phyloP scores from a whole-genome alignment of 2,888 invertebrate species.

The Copidosoma aretas region DNA sequence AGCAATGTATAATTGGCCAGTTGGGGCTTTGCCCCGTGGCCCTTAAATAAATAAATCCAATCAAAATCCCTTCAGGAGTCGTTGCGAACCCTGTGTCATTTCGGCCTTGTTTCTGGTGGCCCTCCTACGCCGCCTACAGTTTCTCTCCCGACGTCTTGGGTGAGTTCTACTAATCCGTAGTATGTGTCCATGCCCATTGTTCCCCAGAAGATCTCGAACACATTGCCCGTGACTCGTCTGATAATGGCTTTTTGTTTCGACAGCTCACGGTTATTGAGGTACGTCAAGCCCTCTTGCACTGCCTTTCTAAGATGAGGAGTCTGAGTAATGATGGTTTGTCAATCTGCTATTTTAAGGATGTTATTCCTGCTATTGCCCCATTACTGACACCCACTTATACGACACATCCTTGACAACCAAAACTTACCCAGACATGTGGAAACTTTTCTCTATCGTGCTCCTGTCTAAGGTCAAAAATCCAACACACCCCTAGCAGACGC shows the following conservation, averaged over 20 bases:
- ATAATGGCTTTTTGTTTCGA: no score
- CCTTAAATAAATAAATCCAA: no score
- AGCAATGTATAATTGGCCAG: no score
- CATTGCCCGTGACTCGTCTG: no score
- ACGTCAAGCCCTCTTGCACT: neutral
- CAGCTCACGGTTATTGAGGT: neutral
- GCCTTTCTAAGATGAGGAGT: neutral
- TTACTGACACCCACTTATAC: neutral
- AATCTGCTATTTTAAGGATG: neutral
- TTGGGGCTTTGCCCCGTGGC: no score
- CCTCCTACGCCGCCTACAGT: neutral
- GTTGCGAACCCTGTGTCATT: neutral
- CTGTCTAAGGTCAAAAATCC: neutral
- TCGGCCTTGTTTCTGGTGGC: neutral
- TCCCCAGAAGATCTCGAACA: neutral
- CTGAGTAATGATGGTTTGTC: neutral
- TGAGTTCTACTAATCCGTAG: neutral
- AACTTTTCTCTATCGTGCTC: neutral
- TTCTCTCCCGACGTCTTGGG: no score
- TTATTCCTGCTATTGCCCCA: no score
- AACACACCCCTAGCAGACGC: neutral
- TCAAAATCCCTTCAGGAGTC: no score
- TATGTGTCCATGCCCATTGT: neutral
- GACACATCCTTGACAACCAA: neutral
- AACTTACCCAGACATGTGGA: constrained; percentile 1